Evolutionary conservation across 2,113 vertebrate genomes (phyloP).

Genomic region (Dipodomys merriami): DNA sequence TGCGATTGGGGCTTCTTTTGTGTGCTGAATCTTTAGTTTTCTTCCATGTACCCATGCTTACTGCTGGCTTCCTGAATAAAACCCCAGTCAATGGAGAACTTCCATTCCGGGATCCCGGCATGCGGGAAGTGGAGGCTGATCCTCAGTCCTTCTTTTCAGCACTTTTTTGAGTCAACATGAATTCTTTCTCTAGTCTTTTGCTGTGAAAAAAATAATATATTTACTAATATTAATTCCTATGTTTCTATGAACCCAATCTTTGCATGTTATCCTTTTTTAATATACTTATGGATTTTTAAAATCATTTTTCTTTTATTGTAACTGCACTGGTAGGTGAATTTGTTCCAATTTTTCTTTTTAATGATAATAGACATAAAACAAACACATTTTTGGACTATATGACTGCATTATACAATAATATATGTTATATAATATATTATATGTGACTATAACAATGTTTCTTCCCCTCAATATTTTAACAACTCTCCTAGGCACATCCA

Average conservation of each 20-base stretch:
- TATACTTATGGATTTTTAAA: not conserved
- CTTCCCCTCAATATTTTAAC: not conserved
- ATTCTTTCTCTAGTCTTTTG: not conserved
- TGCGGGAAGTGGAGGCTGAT: not conserved
- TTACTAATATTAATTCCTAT: not conserved
- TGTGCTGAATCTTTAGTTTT: not conserved
- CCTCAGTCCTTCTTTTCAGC: not conserved
- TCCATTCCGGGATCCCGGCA: no score
- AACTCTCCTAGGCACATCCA: not conserved
- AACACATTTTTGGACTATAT: no score
- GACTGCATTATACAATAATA: not conserved
- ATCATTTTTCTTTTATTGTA: not conserved
- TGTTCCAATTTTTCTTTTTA: not conserved
- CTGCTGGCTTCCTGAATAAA: not conserved
- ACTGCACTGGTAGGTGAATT: not conserved
- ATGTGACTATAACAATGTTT: not conserved
- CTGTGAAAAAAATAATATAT: not conserved
- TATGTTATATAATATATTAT: no score
- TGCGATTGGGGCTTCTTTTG: not conserved
- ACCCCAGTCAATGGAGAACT: no score
- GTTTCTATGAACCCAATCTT: not conserved
- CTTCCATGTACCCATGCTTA: not conserved
- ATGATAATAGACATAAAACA: not conserved
- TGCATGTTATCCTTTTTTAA: not conserved
- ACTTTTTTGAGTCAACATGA: not conserved